Base-by-base conservation (phyloP, 2,113 vertebrate genomes). In the Copsychus sechellarum region DNA sequence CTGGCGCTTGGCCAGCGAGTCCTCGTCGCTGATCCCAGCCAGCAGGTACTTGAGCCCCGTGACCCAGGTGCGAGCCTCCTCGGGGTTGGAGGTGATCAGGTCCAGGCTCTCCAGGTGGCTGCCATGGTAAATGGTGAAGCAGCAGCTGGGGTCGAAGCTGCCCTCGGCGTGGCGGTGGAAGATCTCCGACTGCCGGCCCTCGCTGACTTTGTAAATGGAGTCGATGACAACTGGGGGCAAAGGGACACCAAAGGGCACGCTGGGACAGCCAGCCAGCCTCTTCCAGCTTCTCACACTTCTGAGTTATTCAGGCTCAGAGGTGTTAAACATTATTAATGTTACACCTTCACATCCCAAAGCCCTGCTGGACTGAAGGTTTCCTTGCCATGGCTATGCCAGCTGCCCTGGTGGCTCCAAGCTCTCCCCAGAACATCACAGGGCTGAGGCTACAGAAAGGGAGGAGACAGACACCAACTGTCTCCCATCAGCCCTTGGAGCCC, bases 1-100 rank as follows among this genome's bases (percentile, higher is more conserved):
- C 95, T 99, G 99, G 69, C 99, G 97, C 86, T 98, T 99, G 40
- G 99, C 99, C 3, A 99, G 98, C 0, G 99, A 99, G 95, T 99
- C 99, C 95, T 99, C 99, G 15, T 99, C 99, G 5, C 99, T 99
- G 96, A 99, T 99, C 34, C 99, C 99, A 1, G 99, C 99, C 99
- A 99, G 98, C 79, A 99, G 96, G 86, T 99, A 99, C 70, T 99
- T 98, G 72, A 99, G 98, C 26, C 99, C 99, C 0, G 99, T 99
- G 88, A 99, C 98, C 99, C 99, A 99, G 79, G 99, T 99, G 31
- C 99, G 98, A 40, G 99, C 99, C 86, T 99, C 99, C 94, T 99
- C 99, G 0, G 99, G 97, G 62, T 99, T 99, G 67, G 99, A 98
- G 0, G 99, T 99, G 78, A 99, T 99, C 94, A 99, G 96, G 86